These are phyloP conservation scores for Muscicapa striata DNA, from an alignment of 2,797 vertebrate genomes.

Conservation along the genomic window DNA sequence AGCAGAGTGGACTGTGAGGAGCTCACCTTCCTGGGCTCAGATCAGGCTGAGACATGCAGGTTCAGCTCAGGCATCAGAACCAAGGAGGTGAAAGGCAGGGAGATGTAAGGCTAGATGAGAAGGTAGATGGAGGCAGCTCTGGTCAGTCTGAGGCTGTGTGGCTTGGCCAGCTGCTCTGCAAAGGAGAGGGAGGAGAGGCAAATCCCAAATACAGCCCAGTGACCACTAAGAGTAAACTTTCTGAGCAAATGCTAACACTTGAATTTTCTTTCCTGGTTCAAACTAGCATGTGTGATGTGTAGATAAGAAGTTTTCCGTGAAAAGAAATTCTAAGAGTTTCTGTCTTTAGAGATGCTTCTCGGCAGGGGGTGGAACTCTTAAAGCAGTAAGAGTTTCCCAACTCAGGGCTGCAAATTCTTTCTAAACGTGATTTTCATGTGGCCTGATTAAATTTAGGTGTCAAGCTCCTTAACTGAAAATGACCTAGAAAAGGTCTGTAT, in stretches of 20 bases:
- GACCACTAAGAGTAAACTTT: neutral
- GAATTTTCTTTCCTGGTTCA: slow-evolving; percentile 15
- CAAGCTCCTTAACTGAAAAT: neutral
- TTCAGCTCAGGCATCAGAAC: neutral
- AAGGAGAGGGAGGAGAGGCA: neutral
- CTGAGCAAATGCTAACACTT: neutral
- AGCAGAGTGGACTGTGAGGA: neutral
- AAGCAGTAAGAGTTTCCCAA: neutral
- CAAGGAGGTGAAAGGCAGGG: neutral
- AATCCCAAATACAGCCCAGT: neutral
- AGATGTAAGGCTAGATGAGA: neutral
- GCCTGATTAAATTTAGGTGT: neutral
- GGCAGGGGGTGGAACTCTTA: neutral
- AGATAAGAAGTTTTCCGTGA: slow-evolving; percentile 42
- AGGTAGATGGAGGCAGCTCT: neutral
- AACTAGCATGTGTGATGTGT: slow-evolving; percentile 1
- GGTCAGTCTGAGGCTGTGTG: neutral
- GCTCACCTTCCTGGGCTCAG: neutral
- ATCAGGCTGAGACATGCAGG: neutral
- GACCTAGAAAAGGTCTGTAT: neutral
- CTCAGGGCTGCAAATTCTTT: neutral
- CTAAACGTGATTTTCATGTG: neutral
- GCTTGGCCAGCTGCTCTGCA: neutral
- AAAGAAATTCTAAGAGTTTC: neutral
- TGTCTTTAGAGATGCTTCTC: neutral